A percentile compares a stretch with the other conserved stretches of the same genome.
phyloP scores from a whole-genome alignment of 92 coral and sea anemone species.

The Desmophyllum pertusum region DNA sequence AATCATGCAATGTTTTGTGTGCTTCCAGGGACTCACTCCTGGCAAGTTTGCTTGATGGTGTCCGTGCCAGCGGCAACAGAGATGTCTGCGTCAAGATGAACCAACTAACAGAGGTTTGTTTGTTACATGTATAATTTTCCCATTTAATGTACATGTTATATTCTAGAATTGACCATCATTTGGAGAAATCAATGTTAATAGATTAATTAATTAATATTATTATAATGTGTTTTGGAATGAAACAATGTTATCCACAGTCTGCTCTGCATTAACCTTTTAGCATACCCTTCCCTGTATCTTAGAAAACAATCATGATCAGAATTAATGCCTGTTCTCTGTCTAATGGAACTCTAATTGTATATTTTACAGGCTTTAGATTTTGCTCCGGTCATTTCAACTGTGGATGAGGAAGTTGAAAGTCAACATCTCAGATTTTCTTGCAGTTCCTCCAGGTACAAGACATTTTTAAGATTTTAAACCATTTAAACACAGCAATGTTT shows the following conservation, averaged over 20 bases:
- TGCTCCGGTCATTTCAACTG: slow-evolving; percentile 85
- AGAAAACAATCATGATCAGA: too few relatives aligned
- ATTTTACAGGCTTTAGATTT: slow-evolving; percentile 72
- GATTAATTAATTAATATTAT: too few relatives aligned
- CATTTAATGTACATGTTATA: too few relatives aligned
- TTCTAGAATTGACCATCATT: too few relatives aligned
- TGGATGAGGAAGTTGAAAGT: slow-evolving; percentile 98
- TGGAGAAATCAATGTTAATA: too few relatives aligned
- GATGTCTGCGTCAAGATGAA: slow-evolving; percentile 96
- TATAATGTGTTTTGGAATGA: too few relatives aligned
- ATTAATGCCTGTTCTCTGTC: too few relatives aligned
- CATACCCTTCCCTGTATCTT: too few relatives aligned
- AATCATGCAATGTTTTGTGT: too few relatives aligned
- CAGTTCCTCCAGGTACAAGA: slow-evolving; percentile 83
- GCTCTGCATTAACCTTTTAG: too few relatives aligned
- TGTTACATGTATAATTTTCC: neutral
- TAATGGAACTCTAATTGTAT: neutral
- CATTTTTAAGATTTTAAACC: neutral
- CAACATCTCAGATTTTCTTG: slow-evolving; percentile 88
- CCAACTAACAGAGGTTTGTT: slow-evolving; percentile 88
- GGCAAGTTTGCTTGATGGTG: slow-evolving; percentile 94
- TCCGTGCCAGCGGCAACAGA: slow-evolving; percentile 98
- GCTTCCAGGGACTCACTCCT: slow-evolving; percentile 84
- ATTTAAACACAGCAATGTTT: too few relatives aligned
- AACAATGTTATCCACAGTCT: too few relatives aligned